These are phyloP conservation scores for Zeugodacus cucurbitae DNA, from an alignment of 1,140 invertebrate species.

Conservation along the genomic window DNA sequence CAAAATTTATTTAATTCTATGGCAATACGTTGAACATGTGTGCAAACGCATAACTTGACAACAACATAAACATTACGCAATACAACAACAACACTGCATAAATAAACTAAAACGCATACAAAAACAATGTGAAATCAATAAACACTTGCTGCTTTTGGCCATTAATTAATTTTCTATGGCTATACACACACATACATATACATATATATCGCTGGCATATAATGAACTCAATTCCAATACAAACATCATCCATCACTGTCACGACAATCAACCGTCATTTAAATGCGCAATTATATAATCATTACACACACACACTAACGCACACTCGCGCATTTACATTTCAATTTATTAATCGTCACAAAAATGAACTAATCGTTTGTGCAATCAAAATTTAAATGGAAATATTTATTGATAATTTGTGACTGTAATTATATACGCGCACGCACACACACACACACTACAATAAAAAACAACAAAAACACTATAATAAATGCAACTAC, in stretches of 20 bases:
- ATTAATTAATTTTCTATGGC: neutral
- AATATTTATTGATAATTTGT: conserved; percentile 25
- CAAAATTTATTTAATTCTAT: conserved; percentile 15
- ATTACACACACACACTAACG: neutral
- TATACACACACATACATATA: neutral
- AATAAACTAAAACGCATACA: conserved; percentile 45
- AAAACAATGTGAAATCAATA: conserved; percentile 45
- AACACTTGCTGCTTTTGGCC: conserved; percentile 35
- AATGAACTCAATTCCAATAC: neutral
- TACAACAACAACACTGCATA: conserved; percentile 5
- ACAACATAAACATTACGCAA: conserved; percentile 1
- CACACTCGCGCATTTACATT: neutral
- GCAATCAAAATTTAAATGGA: conserved; percentile 37
- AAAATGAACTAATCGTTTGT: conserved; percentile 12
- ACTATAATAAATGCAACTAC: neutral
- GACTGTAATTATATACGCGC: neutral
- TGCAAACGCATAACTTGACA: too few relatives aligned
- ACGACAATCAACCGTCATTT: neutral
- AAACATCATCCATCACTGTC: conserved; percentile 16
- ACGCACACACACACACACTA: neutral
- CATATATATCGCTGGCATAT: neutral
- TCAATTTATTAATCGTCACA: neutral
- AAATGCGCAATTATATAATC: neutral
- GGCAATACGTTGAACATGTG: neutral
- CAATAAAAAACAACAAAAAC: neutral